These are phyloP conservation scores for Eupeodes latifasciatus DNA, from an alignment of 2,888 invertebrate genomes.

Conservation along the genomic window DNA sequence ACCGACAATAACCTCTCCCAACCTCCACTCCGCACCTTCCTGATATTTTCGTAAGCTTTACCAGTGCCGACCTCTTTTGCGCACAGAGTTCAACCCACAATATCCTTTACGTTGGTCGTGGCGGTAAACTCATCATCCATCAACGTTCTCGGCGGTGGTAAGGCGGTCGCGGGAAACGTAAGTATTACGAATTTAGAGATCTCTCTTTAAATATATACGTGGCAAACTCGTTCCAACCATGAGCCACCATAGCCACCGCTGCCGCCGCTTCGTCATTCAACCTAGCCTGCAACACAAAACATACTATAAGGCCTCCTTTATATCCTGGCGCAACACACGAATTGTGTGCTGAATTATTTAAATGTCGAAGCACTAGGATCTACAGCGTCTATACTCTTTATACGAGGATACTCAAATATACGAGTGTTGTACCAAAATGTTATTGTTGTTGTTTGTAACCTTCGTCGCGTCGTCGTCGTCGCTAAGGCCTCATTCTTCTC, in stretches of 20 bases:
- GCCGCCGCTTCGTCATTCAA: slow-evolving; percentile 3
- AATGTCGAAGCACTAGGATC: slow-evolving; percentile 60
- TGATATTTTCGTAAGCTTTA: not conserved
- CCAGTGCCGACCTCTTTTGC: not conserved
- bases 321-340: slow-evolving; percentile 50
- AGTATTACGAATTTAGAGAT: slow-evolving; percentile 40
- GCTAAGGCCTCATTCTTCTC: not conserved
- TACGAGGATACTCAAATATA: not conserved
- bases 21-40: not conserved
- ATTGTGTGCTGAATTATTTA: slow-evolving; percentile 66
- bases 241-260: not conserved
- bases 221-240: slow-evolving; percentile 43
- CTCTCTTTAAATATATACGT: slow-evolving; percentile 33
- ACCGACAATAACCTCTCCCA: not conserved
- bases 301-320: not conserved
- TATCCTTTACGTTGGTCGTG: slow-evolving; percentile 69
- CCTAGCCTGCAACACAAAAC: not conserved
- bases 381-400: slow-evolving; percentile 26
- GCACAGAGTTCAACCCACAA: slow-evolving; percentile 34
- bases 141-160: slow-evolving; percentile 1
- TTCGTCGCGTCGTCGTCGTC: not conserved
- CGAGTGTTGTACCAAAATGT: slow-evolving; percentile 43
- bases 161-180: slow-evolving; percentile 20
- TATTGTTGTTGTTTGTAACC: slow-evolving; percentile 51
- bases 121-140: slow-evolving; percentile 65